phyloP scores from a whole-genome alignment of 2,888 invertebrate genomes.

The Agrochola litura region DNA sequence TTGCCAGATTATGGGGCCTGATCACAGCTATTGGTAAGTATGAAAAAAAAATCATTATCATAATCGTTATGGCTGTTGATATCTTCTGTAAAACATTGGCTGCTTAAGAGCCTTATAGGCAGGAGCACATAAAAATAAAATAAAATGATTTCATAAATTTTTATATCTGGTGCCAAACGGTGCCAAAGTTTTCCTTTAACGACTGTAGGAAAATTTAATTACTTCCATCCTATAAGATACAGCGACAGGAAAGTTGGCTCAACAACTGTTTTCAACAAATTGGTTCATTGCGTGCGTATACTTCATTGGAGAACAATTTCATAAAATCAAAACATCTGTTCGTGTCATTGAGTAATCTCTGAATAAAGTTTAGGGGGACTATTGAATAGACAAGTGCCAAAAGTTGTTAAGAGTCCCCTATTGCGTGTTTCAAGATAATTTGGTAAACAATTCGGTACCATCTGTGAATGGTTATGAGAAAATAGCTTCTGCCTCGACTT shows the following conservation, averaged over 20 bases:
- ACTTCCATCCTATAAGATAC: neutral
- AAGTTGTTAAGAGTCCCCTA: slow-evolving; percentile 32
- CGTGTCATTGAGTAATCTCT: slow-evolving; percentile 40
- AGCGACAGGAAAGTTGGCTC: slow-evolving; percentile 27
- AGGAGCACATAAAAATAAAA: neutral
- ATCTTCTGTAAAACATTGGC: neutral
- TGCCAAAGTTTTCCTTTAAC: slow-evolving; percentile 6
- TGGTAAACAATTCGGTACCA: slow-evolving; percentile 34
- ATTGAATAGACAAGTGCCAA: slow-evolving; percentile 50
- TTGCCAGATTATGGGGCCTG: slow-evolving; percentile 87
- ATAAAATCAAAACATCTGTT: slow-evolving; percentile 49
- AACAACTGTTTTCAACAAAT: slow-evolving; percentile 4
- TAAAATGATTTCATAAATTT: neutral
- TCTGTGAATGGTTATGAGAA: slow-evolving; percentile 33
- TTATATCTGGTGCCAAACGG: neutral
- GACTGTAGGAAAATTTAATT: slow-evolving; percentile 27
- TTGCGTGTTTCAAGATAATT: slow-evolving; percentile 44
- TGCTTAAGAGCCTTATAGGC: neutral
- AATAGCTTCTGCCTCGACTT: neutral
- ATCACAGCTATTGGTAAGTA: slow-evolving; percentile 85
- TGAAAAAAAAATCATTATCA: neutral
- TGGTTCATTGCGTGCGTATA: neutral
- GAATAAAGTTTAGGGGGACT: slow-evolving; percentile 46
- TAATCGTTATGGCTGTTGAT: neutral
- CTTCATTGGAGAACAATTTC: slow-evolving; percentile 11